Evolutionary conservation across 2,888 invertebrate genomes (phyloP).

Genomic region (Leptothorax acervorum): DNA sequence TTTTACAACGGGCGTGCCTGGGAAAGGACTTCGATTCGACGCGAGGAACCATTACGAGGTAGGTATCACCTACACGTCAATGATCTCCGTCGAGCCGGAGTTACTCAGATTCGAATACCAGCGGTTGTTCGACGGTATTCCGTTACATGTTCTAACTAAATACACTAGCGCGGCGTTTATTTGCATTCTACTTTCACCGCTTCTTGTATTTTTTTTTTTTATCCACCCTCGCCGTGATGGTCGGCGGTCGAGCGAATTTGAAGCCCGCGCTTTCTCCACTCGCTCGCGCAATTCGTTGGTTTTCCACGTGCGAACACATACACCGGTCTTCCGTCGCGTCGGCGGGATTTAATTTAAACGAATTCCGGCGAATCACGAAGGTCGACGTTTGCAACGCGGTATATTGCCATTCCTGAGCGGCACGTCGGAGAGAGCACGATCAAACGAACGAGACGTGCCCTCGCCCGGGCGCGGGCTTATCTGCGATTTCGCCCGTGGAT

Average conservation of each 20-base stretch:
- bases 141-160: constrained; percentile 20
- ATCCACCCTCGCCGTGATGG: neutral
- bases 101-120: neutral
- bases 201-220: neutral
- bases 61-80: neutral
- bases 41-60: neutral
- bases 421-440: constrained; percentile 65
- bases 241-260: constrained; percentile 29
- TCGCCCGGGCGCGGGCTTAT: constrained; percentile 24
- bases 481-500: constrained; percentile 46
- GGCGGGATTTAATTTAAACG: constrained; percentile 75
- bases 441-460: constrained; percentile 63
- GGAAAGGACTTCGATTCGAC: neutral
- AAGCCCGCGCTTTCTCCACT: constrained; percentile 56
- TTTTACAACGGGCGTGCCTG: neutral
- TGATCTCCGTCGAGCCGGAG: neutral
- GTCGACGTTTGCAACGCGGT: constrained; percentile 68
- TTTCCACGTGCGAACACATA: constrained; percentile 17
- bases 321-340: constrained; percentile 43
- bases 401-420: constrained; percentile 76
- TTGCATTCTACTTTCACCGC: constrained; percentile 50
- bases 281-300: constrained; percentile 23
- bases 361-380: constrained; percentile 73
- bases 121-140: neutral
- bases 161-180: constrained; percentile 37